Evolutionary conservation across 23 tunicate species (phyloP).

Genomic region (Halocynthia aurantium): DNA sequence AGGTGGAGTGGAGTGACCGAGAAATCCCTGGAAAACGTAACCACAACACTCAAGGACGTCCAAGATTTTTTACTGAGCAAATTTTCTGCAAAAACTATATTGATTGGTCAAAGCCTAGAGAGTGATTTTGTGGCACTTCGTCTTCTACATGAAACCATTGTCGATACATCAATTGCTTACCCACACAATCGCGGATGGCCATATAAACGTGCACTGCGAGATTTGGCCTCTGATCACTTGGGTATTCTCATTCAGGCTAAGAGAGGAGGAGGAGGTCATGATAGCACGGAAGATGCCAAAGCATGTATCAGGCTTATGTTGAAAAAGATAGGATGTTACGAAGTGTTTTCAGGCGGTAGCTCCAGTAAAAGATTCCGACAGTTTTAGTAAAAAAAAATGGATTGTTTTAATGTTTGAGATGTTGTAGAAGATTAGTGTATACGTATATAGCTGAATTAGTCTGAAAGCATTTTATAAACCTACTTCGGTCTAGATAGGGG

Average conservation of each 20-base stretch:
- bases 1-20: conserved; percentile 26
- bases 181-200: conserved; percentile 84
- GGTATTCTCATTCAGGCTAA: conserved; percentile 58
- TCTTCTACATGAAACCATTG: conserved; percentile 46
- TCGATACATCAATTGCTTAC: conserved; percentile 66
- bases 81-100: conserved; percentile 4
- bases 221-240: conserved; percentile 41
- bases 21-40: not conserved
- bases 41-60: conserved; percentile 12
- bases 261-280: conserved; percentile 52
- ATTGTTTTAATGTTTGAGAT: too few species aligned
- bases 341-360: too few species aligned
- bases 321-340: too few species aligned
- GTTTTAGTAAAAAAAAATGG: too few species aligned
- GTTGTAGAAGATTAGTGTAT: too few species aligned
- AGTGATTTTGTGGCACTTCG: conserved; percentile 4
- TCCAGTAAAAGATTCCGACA: too few species aligned
- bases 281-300: conserved; percentile 60
- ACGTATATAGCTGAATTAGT: too few species aligned
- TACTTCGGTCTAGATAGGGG: too few species aligned
- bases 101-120: conserved; percentile 21
- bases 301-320: conserved; percentile 58
- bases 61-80: not conserved
- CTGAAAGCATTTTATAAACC: too few species aligned
- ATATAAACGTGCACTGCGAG: conserved; percentile 68